A percentile compares a stretch with the other conserved stretches of the same genome.
These are phyloP conservation scores for Rhodophaea formosa DNA, from an alignment of 2,888 invertebrate genomes.

Conservation along the genomic window DNA sequence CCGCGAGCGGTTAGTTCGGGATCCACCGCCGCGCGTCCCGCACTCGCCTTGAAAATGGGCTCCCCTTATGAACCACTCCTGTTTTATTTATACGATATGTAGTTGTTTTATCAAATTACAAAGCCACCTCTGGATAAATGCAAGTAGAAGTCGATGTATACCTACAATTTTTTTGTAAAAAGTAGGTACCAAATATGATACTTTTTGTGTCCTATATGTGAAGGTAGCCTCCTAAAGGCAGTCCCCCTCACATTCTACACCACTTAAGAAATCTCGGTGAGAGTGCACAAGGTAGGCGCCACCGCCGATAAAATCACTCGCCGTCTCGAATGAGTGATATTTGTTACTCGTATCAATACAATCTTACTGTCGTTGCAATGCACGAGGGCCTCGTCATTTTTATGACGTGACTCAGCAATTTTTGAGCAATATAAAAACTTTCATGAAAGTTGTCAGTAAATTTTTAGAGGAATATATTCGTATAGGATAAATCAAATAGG, in stretches of 20 bases:
- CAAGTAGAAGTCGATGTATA: too few species aligned
- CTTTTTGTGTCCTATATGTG: too few species aligned
- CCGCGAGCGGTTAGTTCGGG: too few species aligned
- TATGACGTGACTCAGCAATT: slow-evolving; percentile 28
- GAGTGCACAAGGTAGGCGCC: slow-evolving; percentile 2
- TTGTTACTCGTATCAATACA: slow-evolving; percentile 27
- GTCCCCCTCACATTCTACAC: not conserved
- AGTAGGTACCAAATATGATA: not conserved
- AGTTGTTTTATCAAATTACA: too few species aligned
- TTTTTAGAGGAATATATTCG: not conserved
- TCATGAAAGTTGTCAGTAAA: not conserved
- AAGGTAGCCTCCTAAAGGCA: not conserved
- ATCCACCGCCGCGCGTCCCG: too few species aligned
- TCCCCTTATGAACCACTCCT: too few species aligned
- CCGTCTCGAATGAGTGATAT: slow-evolving; percentile 8
- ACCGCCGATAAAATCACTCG: slow-evolving; percentile 4
- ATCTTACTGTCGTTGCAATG: slow-evolving; percentile 32
- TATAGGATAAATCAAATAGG: too few species aligned
- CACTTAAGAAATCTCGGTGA: not conserved
- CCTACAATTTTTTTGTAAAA: not conserved
- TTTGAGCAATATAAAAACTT: slow-evolving; percentile 9
- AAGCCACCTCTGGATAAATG: too few species aligned
- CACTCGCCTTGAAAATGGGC: too few species aligned
- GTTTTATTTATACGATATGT: too few species aligned
- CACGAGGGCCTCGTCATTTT: slow-evolving; percentile 24